Conservation (phyloP, 1,140 invertebrate species). For the Drosophila sturtevanti region DNA sequence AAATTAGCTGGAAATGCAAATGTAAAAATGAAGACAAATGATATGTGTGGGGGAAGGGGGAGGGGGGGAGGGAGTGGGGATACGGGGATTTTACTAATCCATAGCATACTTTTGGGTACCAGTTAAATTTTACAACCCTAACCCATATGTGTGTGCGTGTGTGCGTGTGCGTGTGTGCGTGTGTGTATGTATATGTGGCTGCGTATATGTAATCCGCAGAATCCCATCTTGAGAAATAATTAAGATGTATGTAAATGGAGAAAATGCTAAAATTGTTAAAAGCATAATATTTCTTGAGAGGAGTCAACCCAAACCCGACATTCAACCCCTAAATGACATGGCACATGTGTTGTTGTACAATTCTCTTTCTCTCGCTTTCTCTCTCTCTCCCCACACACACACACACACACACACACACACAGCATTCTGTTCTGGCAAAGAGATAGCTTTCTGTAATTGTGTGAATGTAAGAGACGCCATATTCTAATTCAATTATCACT, state of each 20-base stretch:
- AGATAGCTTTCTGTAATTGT: constrained; percentile 54
- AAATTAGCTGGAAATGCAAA: constrained; percentile 81
- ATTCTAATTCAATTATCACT: constrained; percentile 82
- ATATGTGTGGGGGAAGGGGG: too few species aligned
- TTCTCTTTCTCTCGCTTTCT: constrained; percentile 31
- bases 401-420: too few species aligned
- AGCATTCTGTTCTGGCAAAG: constrained; percentile 58
- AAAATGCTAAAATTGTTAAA: constrained; percentile 82
- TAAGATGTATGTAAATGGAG: constrained; percentile 82
- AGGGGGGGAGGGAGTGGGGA: too few species aligned
- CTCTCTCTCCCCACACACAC: too few species aligned
- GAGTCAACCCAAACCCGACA: constrained; percentile 23
- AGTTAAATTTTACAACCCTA: constrained; percentile 71
- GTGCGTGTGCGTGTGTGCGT: constrained; percentile 11
- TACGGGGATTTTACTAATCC: not conserved
- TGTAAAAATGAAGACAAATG: constrained; percentile 76
- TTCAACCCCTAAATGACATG: constrained; percentile 64
- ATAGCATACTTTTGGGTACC: constrained; percentile 36
- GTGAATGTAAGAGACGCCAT: constrained; percentile 63
- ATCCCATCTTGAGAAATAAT: constrained; percentile 82
- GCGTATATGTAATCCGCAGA: constrained; percentile 62
- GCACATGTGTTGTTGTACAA: constrained; percentile 69
- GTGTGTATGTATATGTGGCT: constrained; percentile 35
- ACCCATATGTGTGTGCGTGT: not conserved
- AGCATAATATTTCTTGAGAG: constrained; percentile 80